Evolutionary conservation across 2,888 invertebrate genomes (phyloP), one percentile per base, ranked within the genome.

Genomic region (Agriopis marginaria): DNA sequence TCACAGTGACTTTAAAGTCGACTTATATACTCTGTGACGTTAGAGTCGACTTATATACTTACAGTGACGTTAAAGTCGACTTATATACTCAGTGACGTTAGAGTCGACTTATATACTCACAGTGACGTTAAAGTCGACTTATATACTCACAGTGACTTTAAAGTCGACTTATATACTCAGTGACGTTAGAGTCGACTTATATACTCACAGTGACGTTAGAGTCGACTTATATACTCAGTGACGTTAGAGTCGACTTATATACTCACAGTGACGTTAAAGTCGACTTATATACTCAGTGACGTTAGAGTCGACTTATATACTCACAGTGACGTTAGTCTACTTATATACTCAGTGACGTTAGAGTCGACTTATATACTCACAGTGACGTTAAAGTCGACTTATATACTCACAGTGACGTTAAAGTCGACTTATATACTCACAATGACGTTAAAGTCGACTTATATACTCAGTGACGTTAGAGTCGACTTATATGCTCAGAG

Each of bases 81-180:
- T 45, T 45, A 11, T 10, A 45, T 45, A 8, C 8, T 45, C 44
- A 45, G 8, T 8, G 4, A 45, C 44, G 11, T 11, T 45, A 45
- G 44, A 10, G 10, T 45, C 9, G 44, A 8, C 44, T 45, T 45
- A 10, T 45, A 45, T 45, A 45, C 44, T 11, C 44, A 45, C 44
- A 45, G 10, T 11, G 11, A 45, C 44, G 11, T 11, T 10, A 45
- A 10, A 45, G 10, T 45, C 11, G 44, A 45, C 44, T 7, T 45
- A n/a, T 10, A 10, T 12, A 61, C 61, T 61, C 14, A 80, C 80
- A n/a, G 53, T 64, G 12, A 53, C 65, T 7, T 40, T 70, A 7
- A 70, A 17, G 5, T 72, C 60, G 23, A 83, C 53, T 10, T 80
- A 59, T 49, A 84, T 79, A n/a, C 5, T n/a, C n/a, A 6, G 49